Conservation (phyloP, 92 coral and sea anemone species). For the Meandrina meandrites region DNA sequence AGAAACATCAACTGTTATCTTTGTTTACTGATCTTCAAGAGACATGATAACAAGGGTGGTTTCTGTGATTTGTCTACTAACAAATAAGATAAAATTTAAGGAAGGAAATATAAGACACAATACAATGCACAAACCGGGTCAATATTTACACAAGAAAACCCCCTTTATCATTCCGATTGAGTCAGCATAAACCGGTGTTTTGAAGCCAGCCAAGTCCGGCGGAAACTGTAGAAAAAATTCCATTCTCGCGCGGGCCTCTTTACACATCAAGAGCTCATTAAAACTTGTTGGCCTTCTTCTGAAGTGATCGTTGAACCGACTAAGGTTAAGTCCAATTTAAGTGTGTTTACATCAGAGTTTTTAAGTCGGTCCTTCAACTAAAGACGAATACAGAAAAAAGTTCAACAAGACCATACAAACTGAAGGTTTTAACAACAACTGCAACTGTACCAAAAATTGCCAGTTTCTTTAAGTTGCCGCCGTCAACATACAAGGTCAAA, state of each 20-base stretch:
- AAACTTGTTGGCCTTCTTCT: neutral
- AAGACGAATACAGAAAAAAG: neutral
- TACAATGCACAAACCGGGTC: neutral
- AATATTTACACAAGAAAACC: neutral
- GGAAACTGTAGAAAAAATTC: constrained; percentile 37
- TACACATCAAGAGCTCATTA: constrained; percentile 35
- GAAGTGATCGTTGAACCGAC: constrained; percentile 16
- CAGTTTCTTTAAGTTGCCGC: neutral
- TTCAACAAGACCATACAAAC: neutral
- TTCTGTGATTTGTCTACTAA: constrained; percentile 4
- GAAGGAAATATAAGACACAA: neutral
- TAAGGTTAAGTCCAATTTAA: neutral
- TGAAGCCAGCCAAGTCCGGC: constrained; percentile 23
- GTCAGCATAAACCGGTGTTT: constrained; percentile 26
- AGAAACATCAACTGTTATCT: neutral
- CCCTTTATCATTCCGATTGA: neutral
- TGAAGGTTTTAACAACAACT: neutral
- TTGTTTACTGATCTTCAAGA: constrained; percentile 29
- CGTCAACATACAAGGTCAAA: neutral
- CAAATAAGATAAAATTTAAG: neutral
- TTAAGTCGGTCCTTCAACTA: neutral
- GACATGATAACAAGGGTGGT: neutral
- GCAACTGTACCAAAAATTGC: neutral
- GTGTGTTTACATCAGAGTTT: constrained; percentile 17
- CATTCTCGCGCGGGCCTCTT: constrained; percentile 29